Conservation (phyloP, 2,888 invertebrate species). For the Liopterus haemorrhoidalis region DNA sequence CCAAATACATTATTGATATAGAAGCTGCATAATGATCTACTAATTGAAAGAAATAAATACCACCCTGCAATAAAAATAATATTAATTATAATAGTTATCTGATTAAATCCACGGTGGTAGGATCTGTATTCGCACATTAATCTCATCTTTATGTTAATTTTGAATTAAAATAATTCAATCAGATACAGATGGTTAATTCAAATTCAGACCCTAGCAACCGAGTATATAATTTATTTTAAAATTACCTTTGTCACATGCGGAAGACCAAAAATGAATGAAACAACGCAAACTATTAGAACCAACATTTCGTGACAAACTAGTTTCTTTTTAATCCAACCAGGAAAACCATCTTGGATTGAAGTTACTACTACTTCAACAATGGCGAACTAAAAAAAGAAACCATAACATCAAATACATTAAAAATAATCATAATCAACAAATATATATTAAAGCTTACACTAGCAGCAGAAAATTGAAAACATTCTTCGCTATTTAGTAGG, state of each 20-base stretch:
- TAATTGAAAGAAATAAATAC: constrained; percentile 86
- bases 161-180: not conserved
- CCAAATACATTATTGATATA: constrained; percentile 84
- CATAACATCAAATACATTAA: constrained; percentile 2
- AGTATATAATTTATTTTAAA: constrained; percentile 5
- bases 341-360: constrained; percentile 88
- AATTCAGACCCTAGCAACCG: too few species aligned
- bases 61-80: constrained; percentile 55
- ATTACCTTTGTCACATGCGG: constrained; percentile 78
- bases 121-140: too few species aligned
- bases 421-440: not conserved
- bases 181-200: not conserved
- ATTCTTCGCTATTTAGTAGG: too few species aligned
- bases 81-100: not conserved
- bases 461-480: not conserved
- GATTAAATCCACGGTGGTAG: too few species aligned
- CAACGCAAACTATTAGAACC: constrained; percentile 74
- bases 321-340: constrained; percentile 74
- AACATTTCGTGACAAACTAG: constrained; percentile 81
- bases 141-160: too few species aligned
- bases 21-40: constrained; percentile 93
- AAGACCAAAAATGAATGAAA: constrained; percentile 78
- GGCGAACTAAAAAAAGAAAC: constrained; percentile 76
- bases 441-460: not conserved
- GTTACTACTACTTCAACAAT: constrained; percentile 92